A percentile compares a stretch with the other conserved stretches of the same genome.
Evolutionary conservation across 2,113 vertebrate species (phyloP).

Genomic region (Scophthalmus maximus): DNA sequence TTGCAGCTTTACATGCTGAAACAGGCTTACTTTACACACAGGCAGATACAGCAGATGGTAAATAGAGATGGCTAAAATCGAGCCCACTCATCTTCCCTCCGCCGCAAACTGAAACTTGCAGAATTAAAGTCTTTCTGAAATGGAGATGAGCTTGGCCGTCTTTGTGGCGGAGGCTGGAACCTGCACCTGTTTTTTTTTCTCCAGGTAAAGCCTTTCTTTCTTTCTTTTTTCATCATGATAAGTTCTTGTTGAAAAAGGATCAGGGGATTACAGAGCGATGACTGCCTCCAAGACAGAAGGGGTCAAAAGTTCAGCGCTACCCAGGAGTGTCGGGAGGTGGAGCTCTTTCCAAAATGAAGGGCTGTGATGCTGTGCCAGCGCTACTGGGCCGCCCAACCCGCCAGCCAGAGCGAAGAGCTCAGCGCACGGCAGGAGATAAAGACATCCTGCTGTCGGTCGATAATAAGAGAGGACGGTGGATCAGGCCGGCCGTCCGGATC

Average conservation of each 20-base stretch:
- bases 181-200: slow-evolving; percentile 37
- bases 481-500: slow-evolving; percentile 9
- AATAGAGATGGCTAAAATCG: slow-evolving; percentile 77
- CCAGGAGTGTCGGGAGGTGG: slow-evolving; percentile 63
- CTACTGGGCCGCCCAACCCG: slow-evolving; percentile 52
- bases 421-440: slow-evolving; percentile 75
- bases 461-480: slow-evolving; percentile 65
- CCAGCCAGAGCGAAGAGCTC: slow-evolving; percentile 68
- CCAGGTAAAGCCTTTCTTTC: slow-evolving; percentile 1
- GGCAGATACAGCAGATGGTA: slow-evolving; percentile 87
- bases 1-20: slow-evolving; percentile 77
- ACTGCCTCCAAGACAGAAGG: slow-evolving; percentile 73
- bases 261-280: slow-evolving; percentile 70
- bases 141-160: slow-evolving; percentile 1
- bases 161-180: slow-evolving; percentile 5
- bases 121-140: slow-evolving; percentile 10
- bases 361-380: slow-evolving; percentile 83
- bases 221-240: slow-evolving; percentile 29
- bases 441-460: slow-evolving; percentile 75
- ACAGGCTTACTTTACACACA: slow-evolving; percentile 82
- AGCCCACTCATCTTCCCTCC: slow-evolving; percentile 37
- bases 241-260: slow-evolving; percentile 68
- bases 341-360: slow-evolving; percentile 62
- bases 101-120: slow-evolving; percentile 26
- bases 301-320: slow-evolving; percentile 81